A percentile compares a stretch with the other conserved stretches of the same genome.
Conservation (phyloP, 2,113 vertebrate genomes). For the Alectura lathami region DNA sequence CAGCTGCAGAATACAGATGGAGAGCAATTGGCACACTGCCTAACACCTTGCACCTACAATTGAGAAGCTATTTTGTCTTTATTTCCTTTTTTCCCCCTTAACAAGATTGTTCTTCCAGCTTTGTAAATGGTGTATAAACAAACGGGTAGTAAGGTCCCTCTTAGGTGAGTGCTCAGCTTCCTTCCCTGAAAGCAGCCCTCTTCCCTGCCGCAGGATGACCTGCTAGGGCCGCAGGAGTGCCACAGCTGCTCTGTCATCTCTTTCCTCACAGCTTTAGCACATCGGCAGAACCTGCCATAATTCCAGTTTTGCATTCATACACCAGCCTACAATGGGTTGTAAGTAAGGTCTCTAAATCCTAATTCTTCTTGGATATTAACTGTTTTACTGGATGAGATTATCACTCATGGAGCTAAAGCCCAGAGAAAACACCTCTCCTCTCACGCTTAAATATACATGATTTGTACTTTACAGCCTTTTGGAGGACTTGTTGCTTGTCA, state of each 20-base stretch:
- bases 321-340: neutral
- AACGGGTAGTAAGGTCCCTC: neutral
- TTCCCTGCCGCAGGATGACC: rapidly evolving
- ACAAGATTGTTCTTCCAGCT: conserved; percentile 22
- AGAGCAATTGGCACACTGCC: neutral
- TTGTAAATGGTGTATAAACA: neutral
- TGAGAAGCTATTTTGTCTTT: conserved; percentile 32
- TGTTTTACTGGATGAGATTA: neutral
- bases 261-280: rapidly evolving
- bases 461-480: neutral
- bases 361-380: neutral
- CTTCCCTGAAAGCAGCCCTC: neutral
- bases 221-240: rapidly evolving
- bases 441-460: neutral
- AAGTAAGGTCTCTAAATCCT: neutral
- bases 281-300: neutral
- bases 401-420: neutral
- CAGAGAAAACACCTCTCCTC: neutral
- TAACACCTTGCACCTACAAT: conserved; percentile 25
- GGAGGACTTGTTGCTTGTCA: neutral
- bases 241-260: rapidly evolving
- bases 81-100: conserved; percentile 41
- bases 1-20: conserved; percentile 36
- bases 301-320: neutral
- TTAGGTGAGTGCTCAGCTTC: neutral